Conservation (phyloP, 1,140 invertebrate genomes). For the Papilio polyxenes region DNA sequence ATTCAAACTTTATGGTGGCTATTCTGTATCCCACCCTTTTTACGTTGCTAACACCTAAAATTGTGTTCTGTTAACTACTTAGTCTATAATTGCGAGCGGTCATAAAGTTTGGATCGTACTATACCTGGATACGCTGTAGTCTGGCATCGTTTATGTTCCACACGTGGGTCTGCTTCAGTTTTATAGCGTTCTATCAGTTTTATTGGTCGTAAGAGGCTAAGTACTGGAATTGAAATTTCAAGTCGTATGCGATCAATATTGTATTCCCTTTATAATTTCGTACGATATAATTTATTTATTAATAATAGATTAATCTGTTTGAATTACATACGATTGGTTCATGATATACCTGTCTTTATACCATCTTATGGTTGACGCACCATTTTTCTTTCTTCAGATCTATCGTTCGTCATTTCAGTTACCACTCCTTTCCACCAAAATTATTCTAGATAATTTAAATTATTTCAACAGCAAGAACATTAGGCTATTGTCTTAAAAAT, state of each 20-base stretch:
- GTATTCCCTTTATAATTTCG: not conserved
- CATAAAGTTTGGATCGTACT: not conserved
- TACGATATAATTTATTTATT: not conserved
- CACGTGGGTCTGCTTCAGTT: conserved; percentile 19
- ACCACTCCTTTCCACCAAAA: not conserved
- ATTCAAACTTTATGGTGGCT: not conserved
- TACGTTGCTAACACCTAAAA: not conserved
- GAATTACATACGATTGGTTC: not conserved
- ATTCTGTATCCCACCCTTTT: not conserved
- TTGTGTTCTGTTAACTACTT: not conserved
- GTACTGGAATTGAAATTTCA: conserved; percentile 21
- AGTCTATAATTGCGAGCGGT: not conserved
- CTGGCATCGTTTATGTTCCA: conserved; percentile 1
- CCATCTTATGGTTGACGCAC: not conserved
- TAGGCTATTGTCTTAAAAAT: not conserved
- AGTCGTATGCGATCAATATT: conserved; percentile 1
- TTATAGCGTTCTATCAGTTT: conserved; percentile 21
- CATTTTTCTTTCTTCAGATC: not conserved
- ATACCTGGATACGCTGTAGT: not conserved
- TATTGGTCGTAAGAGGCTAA: conserved; percentile 25
- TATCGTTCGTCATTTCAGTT: not conserved
- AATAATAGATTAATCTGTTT: not conserved
- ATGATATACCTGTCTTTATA: too few relatives aligned
- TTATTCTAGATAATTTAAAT: not conserved
- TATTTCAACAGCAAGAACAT: not conserved